Base-by-base conservation (phyloP, 1,140 invertebrate genomes). In the Mya arenaria region DNA sequence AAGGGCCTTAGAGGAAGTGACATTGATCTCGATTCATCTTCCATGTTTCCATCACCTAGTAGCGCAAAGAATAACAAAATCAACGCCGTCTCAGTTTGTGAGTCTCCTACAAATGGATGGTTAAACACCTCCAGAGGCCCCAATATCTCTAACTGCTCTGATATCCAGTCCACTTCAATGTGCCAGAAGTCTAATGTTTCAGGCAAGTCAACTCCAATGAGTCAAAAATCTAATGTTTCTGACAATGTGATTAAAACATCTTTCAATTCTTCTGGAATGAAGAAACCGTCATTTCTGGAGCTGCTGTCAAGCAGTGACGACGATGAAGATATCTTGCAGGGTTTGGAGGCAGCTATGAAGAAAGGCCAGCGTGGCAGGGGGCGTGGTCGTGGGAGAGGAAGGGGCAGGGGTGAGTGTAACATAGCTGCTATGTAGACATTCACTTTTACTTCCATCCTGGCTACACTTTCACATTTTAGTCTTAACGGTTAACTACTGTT, bases 1-100 rank as follows among this genome's bases (percentile, higher is more conserved):
- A 79, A 79, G 62, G 77, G 77, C 15, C 30, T 79, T 25, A 30
- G 77, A 56, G 60, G 74, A 1, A 34, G 63, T 19, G 74, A 75
- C 32, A 34, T 56, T n/a, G 72, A 62, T 25, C 28, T 58, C 1
- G 48, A 58, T 34, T 44, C 36, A 55, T 32, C 48, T 10, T 71
- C 41, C 41, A 44, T 10, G 41, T 10, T 19, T 44, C 41, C 41
- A 10, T 44, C 19, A 10, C 10, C 10, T 10, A 44, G 41, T 19
- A 44, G 19, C 19, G 41, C 41, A 10, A 19, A 10, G 19, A 44
- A 44, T 19, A 44, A 44, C 41, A 44, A 10, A 10, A 44, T 44
- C 41, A 44, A 44, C 19, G 41, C 10, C 19, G 19, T 44, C n/a
- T n/a, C n/a, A n/a, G n/a, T n/a, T n/a, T n/a, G n/a, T n/a, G n/a